Evolutionary conservation across 2,888 invertebrate species (phyloP).

Genomic region (Gastrophysa polygoni): DNA sequence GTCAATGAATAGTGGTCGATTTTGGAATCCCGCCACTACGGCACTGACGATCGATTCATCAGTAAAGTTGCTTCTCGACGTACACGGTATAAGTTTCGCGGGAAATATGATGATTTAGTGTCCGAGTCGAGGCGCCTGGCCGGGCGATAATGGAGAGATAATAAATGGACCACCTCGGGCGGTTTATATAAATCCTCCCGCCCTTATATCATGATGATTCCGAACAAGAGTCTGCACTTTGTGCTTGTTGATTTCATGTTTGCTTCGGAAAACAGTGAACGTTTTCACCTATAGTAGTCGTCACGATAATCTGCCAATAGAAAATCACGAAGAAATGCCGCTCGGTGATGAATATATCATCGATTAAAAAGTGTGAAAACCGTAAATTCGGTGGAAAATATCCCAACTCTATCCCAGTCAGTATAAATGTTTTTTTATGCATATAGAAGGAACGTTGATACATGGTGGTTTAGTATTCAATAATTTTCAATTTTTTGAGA

Average conservation of each 20-base stretch:
- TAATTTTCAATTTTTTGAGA: too few relatives aligned
- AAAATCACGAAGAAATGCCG: too few relatives aligned
- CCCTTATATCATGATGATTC: background rate
- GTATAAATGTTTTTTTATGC: too few relatives aligned
- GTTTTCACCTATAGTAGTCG: too few relatives aligned
- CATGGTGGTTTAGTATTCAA: too few relatives aligned
- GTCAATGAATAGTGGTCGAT: too few relatives aligned
- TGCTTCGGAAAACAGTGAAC: background rate
- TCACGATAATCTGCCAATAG: too few relatives aligned
- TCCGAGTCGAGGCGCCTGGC: background rate
- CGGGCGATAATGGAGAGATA: constrained; percentile 12
- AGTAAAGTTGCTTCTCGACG: background rate
- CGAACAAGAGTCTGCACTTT: background rate
- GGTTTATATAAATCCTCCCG: background rate
- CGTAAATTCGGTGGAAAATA: too few relatives aligned
- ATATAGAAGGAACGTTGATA: too few relatives aligned
- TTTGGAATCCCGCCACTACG: background rate
- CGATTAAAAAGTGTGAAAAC: too few relatives aligned
- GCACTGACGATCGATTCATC: background rate
- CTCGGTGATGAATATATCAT: too few relatives aligned
- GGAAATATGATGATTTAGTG: constrained; percentile 14
- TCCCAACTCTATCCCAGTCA: too few relatives aligned
- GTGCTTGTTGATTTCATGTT: background rate
- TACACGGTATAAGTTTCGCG: background rate
- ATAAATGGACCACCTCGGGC: background rate